Evolutionary conservation across 2,797 vertebrate genomes (phyloP), one percentile per base, ranked within the genome.

Genomic region (Vespertilio murinus): DNA sequence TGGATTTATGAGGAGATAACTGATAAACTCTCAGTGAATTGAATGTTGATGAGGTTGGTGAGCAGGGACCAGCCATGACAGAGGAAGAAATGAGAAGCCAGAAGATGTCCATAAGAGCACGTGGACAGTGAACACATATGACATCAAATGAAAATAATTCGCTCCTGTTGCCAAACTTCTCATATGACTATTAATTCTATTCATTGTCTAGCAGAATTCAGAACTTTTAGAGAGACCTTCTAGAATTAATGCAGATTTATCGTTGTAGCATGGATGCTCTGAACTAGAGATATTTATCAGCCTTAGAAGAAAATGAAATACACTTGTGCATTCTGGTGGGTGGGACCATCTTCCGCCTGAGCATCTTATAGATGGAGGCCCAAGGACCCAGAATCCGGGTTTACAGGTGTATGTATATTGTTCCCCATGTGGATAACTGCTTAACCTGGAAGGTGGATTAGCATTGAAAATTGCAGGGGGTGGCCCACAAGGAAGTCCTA

Each of bases 261-360:
- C 70, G 22, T 64, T 71, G 3, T 45, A 11, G 16, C 28, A 80
- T 8, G 12, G 56, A 49, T 25, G 28, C 8, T 47, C 18, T 70
- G 9, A 93, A 25, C 35, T 40, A 74, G 33, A 42, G 28, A 2
- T 47, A 52, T 59, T 42, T 59, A 23, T 80, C 42, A 61, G 42
- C 30, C 4, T 16, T 17, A 40, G 38, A 77, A 80, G 23, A 77
- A 38, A 78, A 87, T 49, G 0, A 88, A 93, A 90, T 61, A 25
- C 6, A 90, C 95, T 90, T 96, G 14, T 93, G 96, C 95, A 97
- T 52, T 9, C 5, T 52, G 96, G 96, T 25, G 33, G 33, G 0
- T 0, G 5, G 17, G 95, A 70, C 96, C 96, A 97, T n/a, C 82
- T 92, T 75, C 20, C 30, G 88, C 90, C 95, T 25, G 73, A 18